Base-by-base conservation (phyloP, 2,888 invertebrate species). In the Lobophora halterata region DNA sequence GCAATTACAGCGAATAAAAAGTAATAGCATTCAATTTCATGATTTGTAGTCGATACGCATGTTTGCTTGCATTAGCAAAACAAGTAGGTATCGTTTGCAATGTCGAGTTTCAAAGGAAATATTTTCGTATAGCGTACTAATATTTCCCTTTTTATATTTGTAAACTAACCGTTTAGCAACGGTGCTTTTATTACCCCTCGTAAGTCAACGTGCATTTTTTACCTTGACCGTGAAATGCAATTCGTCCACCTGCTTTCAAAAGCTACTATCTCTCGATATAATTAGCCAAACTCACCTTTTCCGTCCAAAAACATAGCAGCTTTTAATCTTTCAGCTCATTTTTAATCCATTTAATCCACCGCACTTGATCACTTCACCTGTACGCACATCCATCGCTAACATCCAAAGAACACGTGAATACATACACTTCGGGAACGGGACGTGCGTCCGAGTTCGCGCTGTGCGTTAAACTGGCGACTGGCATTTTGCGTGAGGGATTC, bases 241-340 rank as follows among this genome's bases (percentile, higher is more conserved):
- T n/a, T n/a, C n/a, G n/a, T n/a, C n/a, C n/a, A n/a, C n/a, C n/a
- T 21, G 5, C 9, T 5, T 9, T 14, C 9, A 29, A 29, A 29
- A 18, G 13, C 19, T n/a, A n/a, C n/a, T n/a, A 24, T 24, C 19
- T 3, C 7, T 9, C 23, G 11, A 5, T 12, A 1, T 23, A 11
- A 17, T 7, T 21, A 20, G 7, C n/a, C 9, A 6, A 57, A 75
- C 82, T 64, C 66, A 85, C 85, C 85, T 77, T 79, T 70, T 52
- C 85, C 85, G 79, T 85, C 85, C 67, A 85, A 65, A 73, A 80
- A 82, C 85, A 85, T 43, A 3, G 33, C 25, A 7, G 33, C 29
- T 36, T 12, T 34, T 17, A 34, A 43, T 43, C 43, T 21, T 30
- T 20, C 28, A 36, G 27, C 79, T 77, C 71, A 76, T 75, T 58